Percentiles rank a stretch among this genome's conserved stretches.
Conservation (phyloP, 2,888 invertebrate genomes). For the Rhagonycha lutea region DNA sequence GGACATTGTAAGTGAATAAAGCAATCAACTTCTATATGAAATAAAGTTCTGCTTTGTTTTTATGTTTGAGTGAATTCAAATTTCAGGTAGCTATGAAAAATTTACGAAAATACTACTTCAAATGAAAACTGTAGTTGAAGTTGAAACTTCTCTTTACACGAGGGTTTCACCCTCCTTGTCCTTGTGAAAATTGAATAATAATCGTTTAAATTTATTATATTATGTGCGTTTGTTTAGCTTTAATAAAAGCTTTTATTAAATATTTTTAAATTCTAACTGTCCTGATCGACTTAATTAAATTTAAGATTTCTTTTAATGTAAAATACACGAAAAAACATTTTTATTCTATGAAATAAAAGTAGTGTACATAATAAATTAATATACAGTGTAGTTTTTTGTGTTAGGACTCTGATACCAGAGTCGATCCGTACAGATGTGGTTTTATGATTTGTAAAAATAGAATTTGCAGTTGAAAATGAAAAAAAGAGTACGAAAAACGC, state of each 20-base stretch:
- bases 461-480: too few relatives aligned
- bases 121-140: background rate
- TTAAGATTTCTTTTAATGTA: background rate
- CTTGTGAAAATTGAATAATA: background rate
- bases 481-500: too few relatives aligned
- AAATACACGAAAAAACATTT: too few relatives aligned
- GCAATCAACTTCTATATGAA: background rate
- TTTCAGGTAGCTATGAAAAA: background rate
- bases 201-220: background rate
- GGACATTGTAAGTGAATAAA: conserved; percentile 5
- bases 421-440: too few relatives aligned
- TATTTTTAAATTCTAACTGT: background rate
- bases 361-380: too few relatives aligned
- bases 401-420: too few relatives aligned
- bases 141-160: too few relatives aligned
- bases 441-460: too few relatives aligned
- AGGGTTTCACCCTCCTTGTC: background rate
- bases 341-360: too few relatives aligned
- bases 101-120: background rate
- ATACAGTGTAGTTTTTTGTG: too few relatives aligned
- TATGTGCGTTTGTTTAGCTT: background rate
- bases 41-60: conserved; percentile 1
- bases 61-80: background rate
- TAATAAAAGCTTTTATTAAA: background rate
- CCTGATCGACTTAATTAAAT: background rate